A percentile compares a stretch with the other conserved stretches of the same genome.
phyloP scores from a whole-genome alignment of 2,888 invertebrate genomes.

The Xestia sexstrigata region DNA sequence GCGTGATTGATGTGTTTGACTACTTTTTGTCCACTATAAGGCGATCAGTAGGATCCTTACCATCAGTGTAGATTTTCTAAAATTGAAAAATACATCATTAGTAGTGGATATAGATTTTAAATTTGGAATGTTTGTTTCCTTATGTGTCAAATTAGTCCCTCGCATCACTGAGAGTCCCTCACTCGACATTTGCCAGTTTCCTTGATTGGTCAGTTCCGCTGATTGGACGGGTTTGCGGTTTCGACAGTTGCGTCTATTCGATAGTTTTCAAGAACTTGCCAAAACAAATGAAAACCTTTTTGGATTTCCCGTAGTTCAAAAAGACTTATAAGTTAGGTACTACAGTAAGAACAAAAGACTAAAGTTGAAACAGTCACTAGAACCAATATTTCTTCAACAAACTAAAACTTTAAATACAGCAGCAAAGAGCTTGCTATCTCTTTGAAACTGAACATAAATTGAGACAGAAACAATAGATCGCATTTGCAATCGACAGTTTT shows the following conservation, averaged over 20 bases:
- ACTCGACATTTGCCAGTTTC: background rate
- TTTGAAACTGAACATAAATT: background rate
- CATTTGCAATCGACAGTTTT: conserved; percentile 10
- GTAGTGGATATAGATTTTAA: too few species aligned
- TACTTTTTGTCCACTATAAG: too few species aligned
- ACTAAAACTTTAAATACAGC: background rate
- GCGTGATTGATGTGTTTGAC: too few species aligned
- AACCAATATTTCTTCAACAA: background rate
- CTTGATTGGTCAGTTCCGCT: background rate
- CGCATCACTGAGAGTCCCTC: background rate
- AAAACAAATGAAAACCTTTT: background rate
- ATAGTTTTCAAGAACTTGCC: too few species aligned
- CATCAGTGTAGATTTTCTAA: too few species aligned
- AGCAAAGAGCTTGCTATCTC: background rate
- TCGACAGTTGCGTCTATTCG: background rate
- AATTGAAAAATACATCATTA: background rate
- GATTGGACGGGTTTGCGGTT: background rate
- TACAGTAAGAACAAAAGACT: background rate
- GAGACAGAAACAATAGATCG: conserved; percentile 4
- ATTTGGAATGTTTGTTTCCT: too few species aligned
- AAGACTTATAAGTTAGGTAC: too few species aligned
- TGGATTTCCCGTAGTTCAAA: background rate
- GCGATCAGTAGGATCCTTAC: too few species aligned
- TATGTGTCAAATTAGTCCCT: too few species aligned
- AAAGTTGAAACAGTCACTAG: background rate